Evolutionary conservation across 2,113 vertebrate genomes (phyloP).

Genomic region (Callipepla californica): DNA sequence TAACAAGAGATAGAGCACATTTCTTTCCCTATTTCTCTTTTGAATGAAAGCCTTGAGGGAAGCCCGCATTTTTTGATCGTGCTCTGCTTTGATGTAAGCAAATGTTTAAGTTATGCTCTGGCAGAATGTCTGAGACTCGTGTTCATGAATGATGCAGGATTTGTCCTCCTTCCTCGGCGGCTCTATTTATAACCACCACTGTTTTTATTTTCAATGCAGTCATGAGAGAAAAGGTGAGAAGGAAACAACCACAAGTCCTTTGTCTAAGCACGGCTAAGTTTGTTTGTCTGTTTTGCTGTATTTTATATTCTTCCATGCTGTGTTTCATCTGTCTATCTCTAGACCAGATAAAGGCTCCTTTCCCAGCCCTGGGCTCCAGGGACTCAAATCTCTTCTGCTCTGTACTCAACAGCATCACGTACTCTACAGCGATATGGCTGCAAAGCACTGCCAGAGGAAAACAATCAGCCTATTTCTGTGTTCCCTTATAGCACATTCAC

Average conservation of each 20-base stretch:
- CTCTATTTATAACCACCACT: conserved; percentile 55
- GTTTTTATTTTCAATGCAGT: conserved; percentile 33
- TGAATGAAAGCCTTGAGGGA: conserved; percentile 69
- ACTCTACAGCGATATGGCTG: not conserved
- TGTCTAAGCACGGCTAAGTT: not conserved
- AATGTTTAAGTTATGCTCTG: conserved; percentile 73
- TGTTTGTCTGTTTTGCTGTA: not conserved
- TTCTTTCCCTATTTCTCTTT: conserved; percentile 45
- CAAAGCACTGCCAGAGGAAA: not conserved
- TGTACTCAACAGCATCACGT: not conserved
- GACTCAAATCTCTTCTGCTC: not conserved
- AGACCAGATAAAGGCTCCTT: not conserved
- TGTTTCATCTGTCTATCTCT: not conserved
- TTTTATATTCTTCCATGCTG: not conserved
- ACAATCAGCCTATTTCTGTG: not conserved
- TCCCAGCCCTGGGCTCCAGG: not conserved
- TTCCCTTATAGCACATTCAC: not conserved
- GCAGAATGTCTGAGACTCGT: conserved; percentile 43
- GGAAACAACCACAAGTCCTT: not conserved
- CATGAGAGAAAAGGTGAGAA: conserved; percentile 25
- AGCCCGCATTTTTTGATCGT: conserved; percentile 61
- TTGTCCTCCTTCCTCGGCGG: conserved; percentile 17
- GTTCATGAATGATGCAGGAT: conserved; percentile 72
- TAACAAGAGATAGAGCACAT: conserved; percentile 45
- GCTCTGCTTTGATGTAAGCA: conserved; percentile 72